These are phyloP conservation scores for Boleophthalmus pectinirostris DNA, from an alignment of 2,113 vertebrate species.

Conservation along the genomic window DNA sequence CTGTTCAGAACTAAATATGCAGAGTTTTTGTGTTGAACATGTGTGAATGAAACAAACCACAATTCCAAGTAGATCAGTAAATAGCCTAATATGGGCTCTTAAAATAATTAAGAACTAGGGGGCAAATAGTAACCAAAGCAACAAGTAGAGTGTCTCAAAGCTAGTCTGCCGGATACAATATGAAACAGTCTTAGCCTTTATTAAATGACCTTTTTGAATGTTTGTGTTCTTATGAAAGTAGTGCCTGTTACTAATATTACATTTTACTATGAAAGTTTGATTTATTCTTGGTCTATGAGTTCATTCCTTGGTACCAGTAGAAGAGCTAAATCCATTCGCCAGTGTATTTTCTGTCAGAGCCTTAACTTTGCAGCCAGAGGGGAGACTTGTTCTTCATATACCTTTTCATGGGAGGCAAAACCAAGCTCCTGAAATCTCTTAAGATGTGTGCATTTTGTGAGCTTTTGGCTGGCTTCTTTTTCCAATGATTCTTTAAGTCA, in stretches of 20 bases:
- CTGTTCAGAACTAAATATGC: too few relatives aligned
- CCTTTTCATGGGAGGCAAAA: constrained; percentile 19
- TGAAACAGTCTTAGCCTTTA: background rate
- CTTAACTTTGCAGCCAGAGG: constrained; percentile 46
- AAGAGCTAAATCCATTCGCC: constrained; percentile 60
- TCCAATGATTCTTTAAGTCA: constrained; percentile 11
- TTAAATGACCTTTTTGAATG: background rate
- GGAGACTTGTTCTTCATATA: constrained; percentile 31
- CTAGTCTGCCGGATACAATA: background rate
- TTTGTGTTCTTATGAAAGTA: background rate
- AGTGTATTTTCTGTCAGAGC: constrained; percentile 51
- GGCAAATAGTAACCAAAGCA: background rate
- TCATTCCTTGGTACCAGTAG: constrained; percentile 4
- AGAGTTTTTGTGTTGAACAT: too few relatives aligned
- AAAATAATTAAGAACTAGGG: background rate
- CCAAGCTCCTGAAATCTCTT: constrained; percentile 39
- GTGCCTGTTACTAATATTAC: background rate
- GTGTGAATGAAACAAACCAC: too few relatives aligned
- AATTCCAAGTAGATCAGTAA: too few relatives aligned
- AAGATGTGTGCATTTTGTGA: constrained; percentile 28
- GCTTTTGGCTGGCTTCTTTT: constrained; percentile 28
- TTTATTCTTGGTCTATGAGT: constrained; percentile 31
- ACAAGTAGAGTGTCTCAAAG: background rate
- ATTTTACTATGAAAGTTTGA: background rate
- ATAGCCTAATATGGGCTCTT: too few relatives aligned